phyloP scores from a whole-genome alignment of 1,140 invertebrate genomes.

The Bombus superbus region DNA sequence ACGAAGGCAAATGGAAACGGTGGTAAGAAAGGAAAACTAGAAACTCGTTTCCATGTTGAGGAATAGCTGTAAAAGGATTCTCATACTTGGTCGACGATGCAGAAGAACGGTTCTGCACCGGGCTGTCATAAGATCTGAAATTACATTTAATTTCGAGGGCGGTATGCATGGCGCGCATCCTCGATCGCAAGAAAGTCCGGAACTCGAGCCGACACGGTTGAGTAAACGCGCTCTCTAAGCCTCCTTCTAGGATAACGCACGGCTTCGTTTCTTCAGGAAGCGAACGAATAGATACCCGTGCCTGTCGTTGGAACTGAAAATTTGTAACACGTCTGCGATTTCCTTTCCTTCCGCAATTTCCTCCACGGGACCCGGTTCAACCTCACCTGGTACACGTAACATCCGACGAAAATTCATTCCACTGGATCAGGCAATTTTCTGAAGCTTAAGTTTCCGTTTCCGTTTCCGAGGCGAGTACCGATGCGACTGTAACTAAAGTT shows the following conservation, averaged over 20 bases:
- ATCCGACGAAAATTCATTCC: conserved; percentile 18
- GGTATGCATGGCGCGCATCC: conserved; percentile 52
- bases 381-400: conserved; percentile 7
- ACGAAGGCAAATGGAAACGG: background rate
- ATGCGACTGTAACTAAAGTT: background rate
- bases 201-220: conserved; percentile 57
- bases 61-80: conserved; percentile 20
- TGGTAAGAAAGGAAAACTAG: conserved; percentile 19
- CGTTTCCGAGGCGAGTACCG: background rate
- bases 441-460: background rate
- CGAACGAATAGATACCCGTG: background rate
- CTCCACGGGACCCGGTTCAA: background rate
- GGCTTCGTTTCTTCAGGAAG: conserved; percentile 45
- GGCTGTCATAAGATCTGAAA: conserved; percentile 45
- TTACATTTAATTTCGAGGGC: conserved; percentile 64
- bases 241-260: conserved; percentile 38
- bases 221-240: conserved; percentile 63
- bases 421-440: background rate
- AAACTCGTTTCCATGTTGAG: conserved; percentile 27
- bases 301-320: background rate
- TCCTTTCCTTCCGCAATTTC: conserved; percentile 49
- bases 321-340: conserved; percentile 27
- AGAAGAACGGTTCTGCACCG: conserved; percentile 31
- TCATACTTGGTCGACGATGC: conserved; percentile 14
- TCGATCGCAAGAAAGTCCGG: conserved; percentile 63